Conservation (phyloP, 1,140 invertebrate genomes). For the Steinernema khuongi region DNA sequence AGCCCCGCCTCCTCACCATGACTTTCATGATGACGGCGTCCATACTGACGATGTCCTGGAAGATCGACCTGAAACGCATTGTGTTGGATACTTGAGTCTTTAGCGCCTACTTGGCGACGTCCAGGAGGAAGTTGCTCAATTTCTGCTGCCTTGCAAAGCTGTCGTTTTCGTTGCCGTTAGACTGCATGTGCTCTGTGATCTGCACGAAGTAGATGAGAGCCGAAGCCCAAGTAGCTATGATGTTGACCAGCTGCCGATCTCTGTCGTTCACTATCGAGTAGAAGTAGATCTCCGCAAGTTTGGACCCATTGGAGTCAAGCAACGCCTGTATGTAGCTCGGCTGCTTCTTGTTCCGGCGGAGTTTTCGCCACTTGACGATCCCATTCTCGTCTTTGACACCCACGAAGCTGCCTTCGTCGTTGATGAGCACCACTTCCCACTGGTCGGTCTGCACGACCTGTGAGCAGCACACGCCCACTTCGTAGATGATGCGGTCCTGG, state of each 20-base stretch:
- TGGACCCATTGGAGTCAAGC: background rate
- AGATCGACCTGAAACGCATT: conserved; percentile 62
- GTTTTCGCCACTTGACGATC: background rate
- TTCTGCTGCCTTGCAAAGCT: conserved; percentile 64
- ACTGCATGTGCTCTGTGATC: conserved; percentile 22
- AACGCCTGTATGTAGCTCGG: conserved; percentile 13
- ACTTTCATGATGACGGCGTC: conserved; percentile 76
- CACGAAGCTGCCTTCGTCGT: conserved; percentile 33
- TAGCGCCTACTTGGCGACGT: conserved; percentile 68
- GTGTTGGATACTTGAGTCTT: background rate
- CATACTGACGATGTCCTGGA: conserved; percentile 77
- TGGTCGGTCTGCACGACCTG: conserved; percentile 46
- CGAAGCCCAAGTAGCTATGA: conserved; percentile 46
- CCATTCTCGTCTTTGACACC: conserved; percentile 30
- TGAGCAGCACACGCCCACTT: conserved; percentile 44
- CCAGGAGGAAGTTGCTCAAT: conserved; percentile 69
- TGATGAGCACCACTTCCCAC: conserved; percentile 42
- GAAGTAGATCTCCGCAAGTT: conserved; percentile 46
- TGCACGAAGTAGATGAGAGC: conserved; percentile 43
- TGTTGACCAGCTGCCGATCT: conserved; percentile 46
- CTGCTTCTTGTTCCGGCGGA: conserved; percentile 9
- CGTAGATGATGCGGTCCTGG: conserved; percentile 43
- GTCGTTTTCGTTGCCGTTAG: conserved; percentile 12
- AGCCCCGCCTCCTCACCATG: conserved; percentile 62
- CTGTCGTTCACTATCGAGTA: conserved; percentile 41